phyloP scores from a whole-genome alignment of 2,888 invertebrate species.

The Clistopyga incitator region DNA sequence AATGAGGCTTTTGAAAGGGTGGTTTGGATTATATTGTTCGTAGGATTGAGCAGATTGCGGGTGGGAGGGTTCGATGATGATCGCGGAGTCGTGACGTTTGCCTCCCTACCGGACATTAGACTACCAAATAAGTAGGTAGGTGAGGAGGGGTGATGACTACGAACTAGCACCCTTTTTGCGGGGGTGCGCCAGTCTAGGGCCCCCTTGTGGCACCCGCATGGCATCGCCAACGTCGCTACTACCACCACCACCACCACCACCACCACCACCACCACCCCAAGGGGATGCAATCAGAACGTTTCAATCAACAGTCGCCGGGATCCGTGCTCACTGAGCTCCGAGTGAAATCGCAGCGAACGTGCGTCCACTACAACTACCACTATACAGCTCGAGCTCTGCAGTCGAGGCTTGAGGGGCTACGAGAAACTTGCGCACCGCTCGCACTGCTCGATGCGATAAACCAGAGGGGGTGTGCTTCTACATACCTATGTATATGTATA shows the following conservation, averaged over 20 bases:
- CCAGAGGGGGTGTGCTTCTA: slow-evolving; percentile 31
- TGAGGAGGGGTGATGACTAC: slow-evolving; percentile 43
- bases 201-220: slow-evolving; percentile 64
- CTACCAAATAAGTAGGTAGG: slow-evolving; percentile 84
- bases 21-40: slow-evolving; percentile 55
- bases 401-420: slow-evolving; percentile 32
- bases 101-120: slow-evolving; percentile 81
- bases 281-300: slow-evolving; percentile 84
- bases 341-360: slow-evolving; percentile 64
- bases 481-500: slow-evolving; percentile 2
- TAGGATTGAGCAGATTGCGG: slow-evolving; percentile 22
- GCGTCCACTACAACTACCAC: slow-evolving; percentile 8
- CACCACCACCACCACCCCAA: slow-evolving; percentile 76
- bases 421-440: slow-evolving; percentile 42
- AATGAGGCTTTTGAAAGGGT: slow-evolving; percentile 39
- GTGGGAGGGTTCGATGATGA: slow-evolving; percentile 52
- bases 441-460: slow-evolving; percentile 6
- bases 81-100: slow-evolving; percentile 56
- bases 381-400: too few species aligned
- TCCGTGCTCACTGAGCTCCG: slow-evolving; percentile 62
- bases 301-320: slow-evolving; percentile 82
- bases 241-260: slow-evolving; percentile 71
- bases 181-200: slow-evolving; percentile 15
- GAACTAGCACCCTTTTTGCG: slow-evolving; percentile 53
- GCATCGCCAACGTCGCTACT: slow-evolving; percentile 66